Base-by-base conservation (phyloP, 2,888 invertebrate species). In the Cremastinae sp. region DNA sequence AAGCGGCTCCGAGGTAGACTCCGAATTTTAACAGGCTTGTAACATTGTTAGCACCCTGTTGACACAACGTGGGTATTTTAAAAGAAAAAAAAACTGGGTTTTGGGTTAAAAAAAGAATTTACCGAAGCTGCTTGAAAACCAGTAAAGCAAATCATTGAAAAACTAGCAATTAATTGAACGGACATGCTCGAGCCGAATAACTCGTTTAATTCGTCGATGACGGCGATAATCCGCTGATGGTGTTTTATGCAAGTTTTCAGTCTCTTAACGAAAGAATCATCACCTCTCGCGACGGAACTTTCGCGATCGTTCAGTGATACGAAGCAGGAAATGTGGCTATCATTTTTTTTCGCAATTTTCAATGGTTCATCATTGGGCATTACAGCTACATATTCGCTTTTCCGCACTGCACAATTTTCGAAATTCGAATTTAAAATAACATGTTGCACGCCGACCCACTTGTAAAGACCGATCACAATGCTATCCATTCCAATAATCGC, bases 91-190 rank as follows among this genome's bases (percentile, higher is more conserved):
- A 54, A 16, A 2, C n/a, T 9, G 20, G 1, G 12, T 22, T 20
- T 5, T 14, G n/a, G 22, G 22, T 34, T 0, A 0, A 56, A 45
- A 20, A 61, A 12, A 71, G 36, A 53, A 69, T 74, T 76, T 71
- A 85, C 84, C 74, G 83, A 76, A 53, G 84, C 79, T 1, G 84
- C 84, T 78, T 88, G 87, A 66, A 87, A 88, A 65, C 87, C 85
- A 22, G 87, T 87, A 53, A 88, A 72, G 68, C 88, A 88, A 73
- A 88, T 86, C 65, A 86, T 85, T 49, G 83, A 80, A 45, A 83
- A 85, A 51, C 87, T 87, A n/a, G 83, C 82, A n/a, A 87, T 68
- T 51, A 88, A 80, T 77, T 88, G 88, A 53, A 82, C 80, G 66
- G 85, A 78, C 80, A 85, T 81, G 43, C 82, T 80, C 41, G 79